These are phyloP conservation scores for Andrena chrysosceles DNA, from an alignment of 2,888 invertebrate genomes.

Conservation along the genomic window DNA sequence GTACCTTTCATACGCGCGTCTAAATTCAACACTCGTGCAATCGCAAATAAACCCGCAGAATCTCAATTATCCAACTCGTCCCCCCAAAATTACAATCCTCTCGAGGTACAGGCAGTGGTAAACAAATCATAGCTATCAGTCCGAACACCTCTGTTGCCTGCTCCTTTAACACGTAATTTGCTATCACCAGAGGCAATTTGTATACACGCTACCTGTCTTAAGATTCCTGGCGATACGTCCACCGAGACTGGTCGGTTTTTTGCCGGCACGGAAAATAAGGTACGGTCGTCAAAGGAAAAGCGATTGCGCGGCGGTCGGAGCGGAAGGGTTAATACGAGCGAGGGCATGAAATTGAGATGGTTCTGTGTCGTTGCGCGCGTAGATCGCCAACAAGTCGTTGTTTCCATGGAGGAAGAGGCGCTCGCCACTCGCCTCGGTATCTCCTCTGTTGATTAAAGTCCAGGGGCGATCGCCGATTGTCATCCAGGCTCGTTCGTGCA, in stretches of 20 bases:
- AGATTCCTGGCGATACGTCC: neutral
- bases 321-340: slow-evolving; percentile 40
- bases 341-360: slow-evolving; percentile 54
- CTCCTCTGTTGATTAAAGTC: slow-evolving; percentile 47
- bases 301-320: slow-evolving; percentile 32
- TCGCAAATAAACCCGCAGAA: no score
- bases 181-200: slow-evolving; percentile 30
- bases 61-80: no score
- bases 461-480: slow-evolving; percentile 63
- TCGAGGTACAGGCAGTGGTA: no score
- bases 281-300: slow-evolving; percentile 47
- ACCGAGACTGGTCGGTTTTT: neutral
- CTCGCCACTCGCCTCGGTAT: slow-evolving; percentile 10
- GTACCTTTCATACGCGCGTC: no score
- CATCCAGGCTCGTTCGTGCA: slow-evolving; percentile 80
- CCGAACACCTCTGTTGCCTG: no score
- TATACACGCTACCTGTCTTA: neutral
- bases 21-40: no score
- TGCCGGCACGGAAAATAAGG: slow-evolving; percentile 22
- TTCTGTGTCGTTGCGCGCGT: slow-evolving; percentile 56
- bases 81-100: no score
- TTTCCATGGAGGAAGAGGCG: slow-evolving; percentile 1
- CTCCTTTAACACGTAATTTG: neutral
- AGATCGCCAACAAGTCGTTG: slow-evolving; percentile 45
- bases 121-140: no score